phyloP scores from a whole-genome alignment of 1,140 invertebrate species.

The Schlechtendalia chinensis region DNA sequence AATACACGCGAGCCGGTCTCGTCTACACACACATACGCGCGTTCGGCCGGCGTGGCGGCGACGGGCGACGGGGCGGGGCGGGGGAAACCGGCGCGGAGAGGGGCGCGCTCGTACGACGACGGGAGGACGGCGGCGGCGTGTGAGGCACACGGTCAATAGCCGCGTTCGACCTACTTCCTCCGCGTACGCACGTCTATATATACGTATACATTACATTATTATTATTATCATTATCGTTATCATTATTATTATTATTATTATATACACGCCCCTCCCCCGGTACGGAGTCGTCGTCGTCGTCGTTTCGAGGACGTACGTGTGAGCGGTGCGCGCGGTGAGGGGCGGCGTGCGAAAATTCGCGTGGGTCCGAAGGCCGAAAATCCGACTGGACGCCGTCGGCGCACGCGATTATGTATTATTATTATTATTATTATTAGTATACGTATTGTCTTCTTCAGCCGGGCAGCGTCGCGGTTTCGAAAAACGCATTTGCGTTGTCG shows the following conservation, averaged over 20 bases:
- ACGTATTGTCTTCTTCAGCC: no score
- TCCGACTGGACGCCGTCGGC: neutral
- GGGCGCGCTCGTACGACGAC: neutral
- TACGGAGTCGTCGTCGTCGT: neutral
- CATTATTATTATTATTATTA: no score
- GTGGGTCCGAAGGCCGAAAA: conserved; percentile 11
- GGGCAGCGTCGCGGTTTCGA: no score
- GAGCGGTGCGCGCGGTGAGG: no score
- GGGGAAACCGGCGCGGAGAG: conserved; percentile 12
- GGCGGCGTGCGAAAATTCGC: conserved; percentile 33
- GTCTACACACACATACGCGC: neutral
- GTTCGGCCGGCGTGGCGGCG: neutral
- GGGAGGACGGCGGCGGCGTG: neutral
- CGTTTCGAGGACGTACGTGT: neutral
- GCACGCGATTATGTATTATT: no score
- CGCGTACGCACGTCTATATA: neutral
- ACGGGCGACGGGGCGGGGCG: neutral
- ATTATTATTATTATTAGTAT: no score
- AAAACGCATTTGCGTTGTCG: no score
- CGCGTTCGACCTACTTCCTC: conserved; percentile 48
- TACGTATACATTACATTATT: no score
- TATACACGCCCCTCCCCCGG: neutral
- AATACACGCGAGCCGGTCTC: no score
- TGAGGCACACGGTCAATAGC: conserved; percentile 45
- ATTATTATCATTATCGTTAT: no score